Conservation (phyloP, 2,113 vertebrate genomes). For the Nestor notabilis region DNA sequence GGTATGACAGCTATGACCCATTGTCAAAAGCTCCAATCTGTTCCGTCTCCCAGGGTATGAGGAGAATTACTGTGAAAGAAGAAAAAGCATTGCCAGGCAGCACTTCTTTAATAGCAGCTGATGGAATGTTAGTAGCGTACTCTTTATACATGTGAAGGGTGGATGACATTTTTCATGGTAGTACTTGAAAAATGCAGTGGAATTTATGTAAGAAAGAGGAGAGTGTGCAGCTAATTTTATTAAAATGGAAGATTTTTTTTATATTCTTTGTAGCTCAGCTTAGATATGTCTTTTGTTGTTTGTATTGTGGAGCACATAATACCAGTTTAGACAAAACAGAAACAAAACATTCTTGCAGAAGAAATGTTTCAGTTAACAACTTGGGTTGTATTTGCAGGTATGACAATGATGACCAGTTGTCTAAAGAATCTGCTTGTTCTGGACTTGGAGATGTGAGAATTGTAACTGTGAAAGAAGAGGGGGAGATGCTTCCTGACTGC, state of each 20-base stretch:
- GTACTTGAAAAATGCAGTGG: not conserved
- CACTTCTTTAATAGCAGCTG: not conserved
- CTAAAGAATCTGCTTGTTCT: not conserved
- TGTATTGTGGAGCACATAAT: not conserved
- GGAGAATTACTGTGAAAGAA: not conserved
- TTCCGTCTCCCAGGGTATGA: not conserved
- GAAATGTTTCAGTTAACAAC: not conserved
- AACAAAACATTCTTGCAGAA: not conserved
- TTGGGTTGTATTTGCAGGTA: not conserved
- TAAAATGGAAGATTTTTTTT: not conserved
- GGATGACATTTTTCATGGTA: not conserved
- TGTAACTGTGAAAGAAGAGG: conserved; percentile 24
- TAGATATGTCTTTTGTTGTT: not conserved
- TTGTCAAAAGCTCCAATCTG: not conserved
- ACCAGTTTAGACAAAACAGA: not conserved
- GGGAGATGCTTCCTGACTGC: accelerated
- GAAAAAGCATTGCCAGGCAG: not conserved
- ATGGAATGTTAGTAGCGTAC: not conserved
- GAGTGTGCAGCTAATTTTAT: not conserved
- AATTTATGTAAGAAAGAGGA: not conserved
- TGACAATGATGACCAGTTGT: not conserved
- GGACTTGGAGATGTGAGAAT: not conserved
- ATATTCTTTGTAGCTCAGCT: not conserved
- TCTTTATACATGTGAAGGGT: not conserved
- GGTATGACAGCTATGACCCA: not conserved